A percentile compares a stretch with the other conserved stretches of the same genome.
phyloP scores from a whole-genome alignment of 2,113 vertebrate species.

The Malaclemys terrapin region DNA sequence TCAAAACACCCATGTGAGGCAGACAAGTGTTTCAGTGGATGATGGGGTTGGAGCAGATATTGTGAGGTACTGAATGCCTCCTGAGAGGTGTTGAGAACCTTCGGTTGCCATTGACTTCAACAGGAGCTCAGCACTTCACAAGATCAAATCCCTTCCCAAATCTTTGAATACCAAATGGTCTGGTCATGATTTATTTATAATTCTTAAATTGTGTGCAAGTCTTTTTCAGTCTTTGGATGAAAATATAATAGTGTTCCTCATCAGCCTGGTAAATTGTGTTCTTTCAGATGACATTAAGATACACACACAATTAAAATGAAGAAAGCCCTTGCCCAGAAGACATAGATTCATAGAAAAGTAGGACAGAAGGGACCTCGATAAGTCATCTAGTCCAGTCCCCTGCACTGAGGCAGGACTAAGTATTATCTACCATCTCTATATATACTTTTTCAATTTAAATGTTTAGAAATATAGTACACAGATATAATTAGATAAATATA shows the following conservation, averaged over 20 bases:
- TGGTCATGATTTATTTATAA: neutral
- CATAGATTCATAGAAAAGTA: neutral
- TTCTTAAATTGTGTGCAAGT: neutral
- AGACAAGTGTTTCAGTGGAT: neutral
- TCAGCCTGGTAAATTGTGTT: neutral
- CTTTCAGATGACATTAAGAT: fast-evolving
- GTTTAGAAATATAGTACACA: neutral
- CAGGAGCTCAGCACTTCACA: neutral
- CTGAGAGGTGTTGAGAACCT: neutral
- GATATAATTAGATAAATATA: neutral
- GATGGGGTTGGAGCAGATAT: neutral
- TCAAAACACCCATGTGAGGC: neutral
- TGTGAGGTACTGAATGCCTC: neutral
- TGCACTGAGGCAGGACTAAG: neutral
- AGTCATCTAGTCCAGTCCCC: neutral
- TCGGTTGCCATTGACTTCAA: neutral
- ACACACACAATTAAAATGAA: neutral
- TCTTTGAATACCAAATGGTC: neutral
- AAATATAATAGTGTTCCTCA: constrained; percentile 27
- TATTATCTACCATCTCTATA: neutral
- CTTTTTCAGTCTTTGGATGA: neutral
- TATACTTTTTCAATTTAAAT: neutral
- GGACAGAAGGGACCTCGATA: neutral
- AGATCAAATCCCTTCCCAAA: neutral
- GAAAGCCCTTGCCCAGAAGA: neutral